A percentile compares a stretch with the other conserved stretches of the same genome.
These are phyloP conservation scores for Pammene aurita DNA, from an alignment of 2,888 invertebrate species.

Conservation along the genomic window DNA sequence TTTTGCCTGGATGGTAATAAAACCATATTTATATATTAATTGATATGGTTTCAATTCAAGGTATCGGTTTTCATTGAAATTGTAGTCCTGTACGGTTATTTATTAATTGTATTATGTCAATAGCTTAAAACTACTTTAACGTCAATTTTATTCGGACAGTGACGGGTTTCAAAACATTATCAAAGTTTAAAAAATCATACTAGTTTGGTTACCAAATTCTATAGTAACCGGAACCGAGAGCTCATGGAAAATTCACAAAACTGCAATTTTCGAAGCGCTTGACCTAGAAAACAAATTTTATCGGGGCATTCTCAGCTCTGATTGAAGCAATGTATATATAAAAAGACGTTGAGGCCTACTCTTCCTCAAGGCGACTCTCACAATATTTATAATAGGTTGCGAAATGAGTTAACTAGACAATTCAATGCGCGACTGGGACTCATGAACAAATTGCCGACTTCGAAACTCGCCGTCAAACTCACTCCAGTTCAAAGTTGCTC, in stretches of 20 bases:
- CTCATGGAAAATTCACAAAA: slow-evolving; percentile 37
- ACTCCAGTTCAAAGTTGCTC: slow-evolving; percentile 20
- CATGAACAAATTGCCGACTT: slow-evolving; percentile 28
- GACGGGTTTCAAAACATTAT: background rate
- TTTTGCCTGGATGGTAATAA: slow-evolving; percentile 7
- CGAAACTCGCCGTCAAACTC: slow-evolving; percentile 20
- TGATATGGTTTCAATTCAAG: background rate
- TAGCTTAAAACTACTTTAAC: slow-evolving; percentile 14
- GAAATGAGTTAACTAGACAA: slow-evolving; percentile 18
- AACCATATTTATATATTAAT: background rate
- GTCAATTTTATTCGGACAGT: slow-evolving; percentile 13
- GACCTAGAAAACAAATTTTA: slow-evolving; percentile 36
- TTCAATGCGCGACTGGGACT: slow-evolving; percentile 14
- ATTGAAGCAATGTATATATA: slow-evolving; percentile 2
- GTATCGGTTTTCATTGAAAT: background rate
- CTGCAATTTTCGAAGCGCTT: slow-evolving; percentile 39
- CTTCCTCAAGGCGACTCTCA: slow-evolving; percentile 11
- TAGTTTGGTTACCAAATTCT: background rate
- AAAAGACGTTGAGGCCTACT: slow-evolving; percentile 3
- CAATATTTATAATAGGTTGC: slow-evolving; percentile 6
- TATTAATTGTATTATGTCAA: no score
- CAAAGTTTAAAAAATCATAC: slow-evolving; percentile 1
- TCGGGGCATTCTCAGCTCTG: slow-evolving; percentile 14
- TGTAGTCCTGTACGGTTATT: background rate
- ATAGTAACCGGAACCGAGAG: slow-evolving; percentile 18